Conservation (phyloP, 1,140 invertebrate genomes). For the Dendrolimus punctatus region DNA sequence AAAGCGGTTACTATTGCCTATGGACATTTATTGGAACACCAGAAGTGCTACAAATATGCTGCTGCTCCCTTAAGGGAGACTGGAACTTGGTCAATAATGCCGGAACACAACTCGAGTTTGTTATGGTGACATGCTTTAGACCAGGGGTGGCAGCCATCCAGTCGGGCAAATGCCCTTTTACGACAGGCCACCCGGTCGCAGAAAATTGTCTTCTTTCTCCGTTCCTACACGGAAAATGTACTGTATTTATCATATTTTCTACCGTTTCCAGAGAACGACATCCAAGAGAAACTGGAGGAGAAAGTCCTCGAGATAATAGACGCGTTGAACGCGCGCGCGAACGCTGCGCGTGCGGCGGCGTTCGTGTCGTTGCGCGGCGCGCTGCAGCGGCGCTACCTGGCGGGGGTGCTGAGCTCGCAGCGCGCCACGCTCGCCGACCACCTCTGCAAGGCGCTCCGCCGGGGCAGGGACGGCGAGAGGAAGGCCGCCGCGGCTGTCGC, state of each 20-base stretch:
- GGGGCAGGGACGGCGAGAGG: slow-evolving; percentile 87
- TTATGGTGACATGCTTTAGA: too few relatives aligned
- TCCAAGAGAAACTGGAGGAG: slow-evolving; percentile 88
- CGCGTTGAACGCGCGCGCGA: slow-evolving; percentile 87
- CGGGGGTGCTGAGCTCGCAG: slow-evolving; percentile 83
- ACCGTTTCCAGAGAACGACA: slow-evolving; percentile 65
- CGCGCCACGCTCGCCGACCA: slow-evolving; percentile 87
- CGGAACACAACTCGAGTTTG: too few relatives aligned
- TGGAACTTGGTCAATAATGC: too few relatives aligned
- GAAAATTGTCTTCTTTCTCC: too few relatives aligned
- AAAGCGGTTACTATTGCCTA: too few relatives aligned
- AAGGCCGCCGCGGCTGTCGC: slow-evolving; percentile 84
- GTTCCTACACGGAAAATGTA: too few relatives aligned
- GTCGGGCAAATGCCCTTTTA: too few relatives aligned
- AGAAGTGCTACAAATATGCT: too few relatives aligned
- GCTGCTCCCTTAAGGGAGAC: too few relatives aligned
- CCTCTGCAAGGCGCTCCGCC: slow-evolving; percentile 84
- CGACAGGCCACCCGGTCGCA: too few relatives aligned
- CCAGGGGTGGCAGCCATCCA: too few relatives aligned
- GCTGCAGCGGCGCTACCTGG: slow-evolving; percentile 85
- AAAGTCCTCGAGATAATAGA: slow-evolving; percentile 91
- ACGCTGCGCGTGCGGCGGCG: slow-evolving; percentile 83
- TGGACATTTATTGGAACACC: too few relatives aligned
- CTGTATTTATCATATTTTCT: background rate
- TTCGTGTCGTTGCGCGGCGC: slow-evolving; percentile 82